Conservation (phyloP, 2,113 vertebrate genomes). For the Cervus canadensis region DNA sequence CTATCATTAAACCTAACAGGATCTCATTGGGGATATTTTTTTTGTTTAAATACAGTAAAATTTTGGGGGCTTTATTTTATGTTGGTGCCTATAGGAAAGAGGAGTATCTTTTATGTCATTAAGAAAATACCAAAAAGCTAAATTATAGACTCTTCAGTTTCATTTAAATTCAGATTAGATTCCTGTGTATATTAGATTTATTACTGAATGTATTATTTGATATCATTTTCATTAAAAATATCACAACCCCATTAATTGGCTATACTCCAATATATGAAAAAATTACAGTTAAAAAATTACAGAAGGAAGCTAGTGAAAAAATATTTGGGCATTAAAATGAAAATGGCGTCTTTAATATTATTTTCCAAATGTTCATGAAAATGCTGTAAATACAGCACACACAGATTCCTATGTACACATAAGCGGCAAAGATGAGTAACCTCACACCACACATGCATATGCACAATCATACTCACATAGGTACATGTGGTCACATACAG, state of each 20-base stretch:
- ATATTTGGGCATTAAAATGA: not conserved
- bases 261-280: not conserved
- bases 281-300: not conserved
- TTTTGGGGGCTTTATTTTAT: not conserved
- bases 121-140: not conserved
- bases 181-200: not conserved
- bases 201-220: not conserved
- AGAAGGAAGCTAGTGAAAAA: not conserved
- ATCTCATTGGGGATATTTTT: conserved; percentile 7
- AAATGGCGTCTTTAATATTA: not conserved
- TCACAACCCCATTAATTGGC: not conserved
- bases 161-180: not conserved
- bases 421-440: not conserved
- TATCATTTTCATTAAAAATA: not conserved
- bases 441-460: fast-evolving
- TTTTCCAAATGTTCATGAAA: not conserved
- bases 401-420: not conserved
- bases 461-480: not conserved
- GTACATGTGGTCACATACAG: not conserved
- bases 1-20: conserved; percentile 25
- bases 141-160: not conserved
- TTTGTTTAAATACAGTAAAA: not conserved
- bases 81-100: not conserved
- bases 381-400: not conserved
- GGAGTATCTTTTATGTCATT: not conserved